These are phyloP conservation scores for Rhineura floridana DNA, from an alignment of 2,113 vertebrate species.

Conservation along the genomic window DNA sequence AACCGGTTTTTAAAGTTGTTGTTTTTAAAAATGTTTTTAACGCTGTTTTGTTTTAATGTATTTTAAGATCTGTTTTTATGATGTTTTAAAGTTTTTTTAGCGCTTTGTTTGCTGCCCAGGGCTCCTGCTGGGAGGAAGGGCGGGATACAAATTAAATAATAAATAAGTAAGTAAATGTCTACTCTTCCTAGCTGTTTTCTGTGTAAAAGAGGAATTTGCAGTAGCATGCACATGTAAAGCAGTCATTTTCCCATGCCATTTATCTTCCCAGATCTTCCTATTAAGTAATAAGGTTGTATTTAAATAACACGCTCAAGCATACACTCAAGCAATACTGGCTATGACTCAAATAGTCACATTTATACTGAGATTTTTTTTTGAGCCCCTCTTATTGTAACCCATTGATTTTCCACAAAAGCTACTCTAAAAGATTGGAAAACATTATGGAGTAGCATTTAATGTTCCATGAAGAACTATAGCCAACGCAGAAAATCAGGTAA, in stretches of 20 bases:
- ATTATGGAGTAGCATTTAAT: background rate
- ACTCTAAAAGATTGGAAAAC: background rate
- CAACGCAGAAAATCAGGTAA: background rate
- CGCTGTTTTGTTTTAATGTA: no score
- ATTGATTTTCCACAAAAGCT: background rate
- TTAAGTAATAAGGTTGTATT: background rate
- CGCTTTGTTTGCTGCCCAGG: no score
- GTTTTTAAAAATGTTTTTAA: no score
- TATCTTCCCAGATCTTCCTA: no score
- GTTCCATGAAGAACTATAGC: no score
- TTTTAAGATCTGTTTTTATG: no score
- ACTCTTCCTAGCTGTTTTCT: background rate
- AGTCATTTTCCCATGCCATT: background rate
- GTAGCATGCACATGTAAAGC: background rate
- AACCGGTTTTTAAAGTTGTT: no score
- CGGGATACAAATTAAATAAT: no score
- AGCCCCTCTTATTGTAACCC: background rate
- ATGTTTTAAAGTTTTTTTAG: no score
- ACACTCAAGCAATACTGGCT: background rate
- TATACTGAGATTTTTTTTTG: background rate
- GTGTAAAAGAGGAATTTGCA: background rate
- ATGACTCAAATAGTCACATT: background rate
- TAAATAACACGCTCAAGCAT: background rate
- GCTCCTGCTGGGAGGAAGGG: no score
- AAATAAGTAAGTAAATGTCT: no score